Base-by-base conservation (phyloP, 2,888 invertebrate species). In the Cryptocephalus moraei region DNA sequence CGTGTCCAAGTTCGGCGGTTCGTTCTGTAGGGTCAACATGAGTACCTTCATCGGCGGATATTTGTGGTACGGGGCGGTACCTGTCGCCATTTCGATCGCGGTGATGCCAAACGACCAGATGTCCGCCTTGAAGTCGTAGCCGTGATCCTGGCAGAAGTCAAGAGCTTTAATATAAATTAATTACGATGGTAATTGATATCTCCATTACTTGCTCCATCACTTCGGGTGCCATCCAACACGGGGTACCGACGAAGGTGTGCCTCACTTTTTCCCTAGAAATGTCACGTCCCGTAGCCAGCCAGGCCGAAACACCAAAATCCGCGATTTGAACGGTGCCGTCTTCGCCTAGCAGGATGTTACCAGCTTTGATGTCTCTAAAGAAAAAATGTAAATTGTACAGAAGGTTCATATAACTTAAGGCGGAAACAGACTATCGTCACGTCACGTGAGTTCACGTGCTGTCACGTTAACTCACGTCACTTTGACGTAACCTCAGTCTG, bases 181-280 rank as follows among this genome's bases (percentile, higher is more conserved):
- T 2, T 36, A 36, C 10, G n/a, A 46, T 11, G 9, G 12, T 33
- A 32, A 12, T 33, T 33, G 4, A 22, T 11, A 9, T 36, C 9
- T 31, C n/a, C 1, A 12, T 31, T 70, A 86, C 86, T 78, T 93
- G 93, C 73, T 94, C 92, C 96, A 97, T 97, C 55, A 99, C 97
- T 76, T 99, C 97, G 1, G 97, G 97, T 2, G 97, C 96, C 96
- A 96, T 96, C 96, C 96, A 99, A 67, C 96, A 97, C 0, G 96
- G 96, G 1, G 97, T 97, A 9, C 99, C 99, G 1, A 99, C 97
- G 72, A 99, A 99, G 0, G 96, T 96, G 69, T 97, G 95, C 38
- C 97, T 77, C 14, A 94, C 91, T 74, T 92, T 92, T 71, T 96
- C 94, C 42, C 95, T 78, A 6, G 92, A 91, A 50, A 92, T 73